Evolutionary conservation across 2,888 invertebrate genomes (phyloP), one percentile per base, ranked within the genome.

Genomic region (Himalopsyche kuldschensis): DNA sequence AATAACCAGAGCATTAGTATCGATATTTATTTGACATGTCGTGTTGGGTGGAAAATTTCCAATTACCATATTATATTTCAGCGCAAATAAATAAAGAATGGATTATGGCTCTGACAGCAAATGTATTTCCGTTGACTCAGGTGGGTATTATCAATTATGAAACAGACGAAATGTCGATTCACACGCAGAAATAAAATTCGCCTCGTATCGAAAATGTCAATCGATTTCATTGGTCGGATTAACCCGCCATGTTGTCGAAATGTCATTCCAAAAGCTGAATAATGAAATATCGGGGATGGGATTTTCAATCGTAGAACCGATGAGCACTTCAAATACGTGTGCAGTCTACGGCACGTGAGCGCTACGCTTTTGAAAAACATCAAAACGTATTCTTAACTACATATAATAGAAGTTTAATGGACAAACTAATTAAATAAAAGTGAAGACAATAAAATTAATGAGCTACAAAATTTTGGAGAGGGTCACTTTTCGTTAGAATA

Each of bases 181-280:
- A 31, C 27, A 80, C 76, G 80, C 80, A 20, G 75, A 76, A 80
- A 75, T 48, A 79, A 75, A 75, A 76, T 80, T 32, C 79, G 79
- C 75, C 46, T 46, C 78, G 81, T 77, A 76, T 76, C 81, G 47
- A 47, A 81, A 81, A 81, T 81, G 80, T 80, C 80, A 80, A 80
- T 80, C 80, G 80, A 80, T 80, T 80, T 75, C 76, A 81, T 55
- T 35, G 69, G 78, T 41, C 41, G 78, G 82, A 82, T 82, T 82
- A 78, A 82, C 82, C 82, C 82, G 82, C 82, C 82, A 82, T 82
- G 79, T 82, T 82, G 82, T 82, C 82, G 82, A 78, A 35, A 76
- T 81, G 81, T 81, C 80, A 69, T 77, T 55, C 48, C 24, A 30
- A 55, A 27, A 30, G 79, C 47, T 69, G 24, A 69, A 69, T 69